A percentile compares a stretch with the other conserved stretches of the same genome.
Conservation (phyloP, 2,113 vertebrate genomes). For the Astur gentilis region DNA sequence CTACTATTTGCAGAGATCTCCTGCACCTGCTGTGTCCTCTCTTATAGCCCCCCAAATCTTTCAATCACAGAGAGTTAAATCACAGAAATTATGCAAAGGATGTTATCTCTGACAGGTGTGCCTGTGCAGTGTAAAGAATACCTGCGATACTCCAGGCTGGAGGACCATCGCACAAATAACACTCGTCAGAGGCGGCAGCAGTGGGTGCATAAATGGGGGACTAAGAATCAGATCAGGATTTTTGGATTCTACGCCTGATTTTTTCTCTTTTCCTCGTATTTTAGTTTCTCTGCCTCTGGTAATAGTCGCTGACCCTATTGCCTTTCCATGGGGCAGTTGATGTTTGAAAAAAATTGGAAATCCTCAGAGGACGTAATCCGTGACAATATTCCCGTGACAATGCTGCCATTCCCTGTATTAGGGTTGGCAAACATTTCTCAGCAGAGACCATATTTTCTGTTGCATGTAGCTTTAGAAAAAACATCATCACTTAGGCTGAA, state of each 20-base stretch:
- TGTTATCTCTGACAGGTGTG: fast-evolving
- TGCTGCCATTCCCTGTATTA: not conserved
- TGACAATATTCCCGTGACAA: not conserved
- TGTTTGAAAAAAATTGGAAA: not conserved
- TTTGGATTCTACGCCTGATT: not conserved
- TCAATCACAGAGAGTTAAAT: not conserved
- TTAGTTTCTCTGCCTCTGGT: not conserved
- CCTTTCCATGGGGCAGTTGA: not conserved
- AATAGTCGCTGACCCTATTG: not conserved
- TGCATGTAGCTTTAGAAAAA: constrained; percentile 46
- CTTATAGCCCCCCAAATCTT: not conserved
- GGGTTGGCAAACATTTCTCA: constrained; percentile 8
- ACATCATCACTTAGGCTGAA: constrained; percentile 33
- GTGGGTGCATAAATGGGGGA: not conserved
- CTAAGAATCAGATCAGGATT: not conserved
- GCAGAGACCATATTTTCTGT: constrained; percentile 19
- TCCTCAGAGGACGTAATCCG: not conserved
- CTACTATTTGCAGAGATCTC: not conserved
- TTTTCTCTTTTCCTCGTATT: not conserved
- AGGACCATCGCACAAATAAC: not conserved
- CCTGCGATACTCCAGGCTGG: not conserved
- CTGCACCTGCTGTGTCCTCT: not conserved
- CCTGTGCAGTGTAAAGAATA: not conserved
- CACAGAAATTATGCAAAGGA: not conserved
- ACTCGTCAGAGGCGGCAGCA: not conserved